phyloP scores from a whole-genome alignment of 2,113 vertebrate species.

The Sturnira hondurensis region DNA sequence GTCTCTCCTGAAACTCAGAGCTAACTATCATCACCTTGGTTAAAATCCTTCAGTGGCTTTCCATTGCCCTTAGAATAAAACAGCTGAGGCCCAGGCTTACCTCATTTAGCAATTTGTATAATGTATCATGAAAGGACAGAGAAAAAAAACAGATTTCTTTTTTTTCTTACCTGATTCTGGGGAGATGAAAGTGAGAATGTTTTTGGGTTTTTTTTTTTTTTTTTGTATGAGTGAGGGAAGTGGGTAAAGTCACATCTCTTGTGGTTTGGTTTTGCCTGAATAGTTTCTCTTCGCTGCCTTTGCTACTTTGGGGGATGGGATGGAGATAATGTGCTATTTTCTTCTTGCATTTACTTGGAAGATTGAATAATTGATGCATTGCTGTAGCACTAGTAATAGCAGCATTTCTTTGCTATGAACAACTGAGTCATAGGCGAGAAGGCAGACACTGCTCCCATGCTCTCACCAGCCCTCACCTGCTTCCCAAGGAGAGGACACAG shows the following conservation, averaged over 20 bases:
- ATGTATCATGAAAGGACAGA: neutral
- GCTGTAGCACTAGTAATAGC: neutral
- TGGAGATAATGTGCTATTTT: neutral
- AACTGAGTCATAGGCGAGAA: constrained; percentile 10
- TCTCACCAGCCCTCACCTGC: neutral
- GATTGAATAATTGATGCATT: neutral
- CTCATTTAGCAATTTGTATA: constrained; percentile 6
- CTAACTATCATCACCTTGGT: neutral
- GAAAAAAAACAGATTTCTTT: neutral
- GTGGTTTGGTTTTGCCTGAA: neutral
- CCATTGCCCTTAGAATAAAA: neutral
- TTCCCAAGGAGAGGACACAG: neutral
- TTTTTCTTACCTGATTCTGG: neutral
- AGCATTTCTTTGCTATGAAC: neutral
- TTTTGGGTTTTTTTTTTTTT: too few relatives aligned
- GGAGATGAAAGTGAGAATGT: neutral
- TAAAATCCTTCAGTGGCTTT: neutral
- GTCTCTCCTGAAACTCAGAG: neutral
- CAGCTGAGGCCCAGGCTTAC: neutral
- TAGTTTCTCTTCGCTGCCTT: neutral
- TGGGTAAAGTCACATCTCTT: too few relatives aligned
- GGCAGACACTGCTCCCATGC: constrained; percentile 28
- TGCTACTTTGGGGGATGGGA: neutral
- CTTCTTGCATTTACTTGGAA: constrained; percentile 15
- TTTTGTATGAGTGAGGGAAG: neutral